Evolutionary conservation across 2,113 vertebrate genomes (phyloP).

Genomic region (Pachypanchax playfairii): DNA sequence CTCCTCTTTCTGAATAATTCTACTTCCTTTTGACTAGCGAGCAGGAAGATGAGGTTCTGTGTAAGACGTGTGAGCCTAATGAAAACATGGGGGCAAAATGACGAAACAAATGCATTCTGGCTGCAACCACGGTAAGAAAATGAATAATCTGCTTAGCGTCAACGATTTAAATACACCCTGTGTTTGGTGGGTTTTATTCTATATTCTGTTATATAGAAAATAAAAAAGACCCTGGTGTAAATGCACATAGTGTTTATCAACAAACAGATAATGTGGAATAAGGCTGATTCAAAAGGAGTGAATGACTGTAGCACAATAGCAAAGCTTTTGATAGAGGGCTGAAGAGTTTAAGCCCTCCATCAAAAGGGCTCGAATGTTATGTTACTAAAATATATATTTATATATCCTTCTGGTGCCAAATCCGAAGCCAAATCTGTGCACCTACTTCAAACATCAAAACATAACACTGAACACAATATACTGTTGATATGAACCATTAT

Average conservation of each 20-base stretch:
- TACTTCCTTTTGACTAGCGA: constrained; percentile 56
- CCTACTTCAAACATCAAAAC: constrained; percentile 1
- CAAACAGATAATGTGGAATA: constrained; percentile 20
- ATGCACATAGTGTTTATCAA: constrained; percentile 20
- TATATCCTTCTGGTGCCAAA: too few relatives aligned
- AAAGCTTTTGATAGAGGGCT: not conserved
- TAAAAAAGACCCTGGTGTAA: constrained; percentile 22
- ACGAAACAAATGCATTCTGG: constrained; percentile 51
- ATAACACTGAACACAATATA: not conserved
- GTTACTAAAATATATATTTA: too few relatives aligned
- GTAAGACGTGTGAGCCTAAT: constrained; percentile 50
- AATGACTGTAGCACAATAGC: not conserved
- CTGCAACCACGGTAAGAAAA: constrained; percentile 60
- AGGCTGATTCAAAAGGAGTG: constrained; percentile 12
- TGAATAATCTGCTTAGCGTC: constrained; percentile 49
- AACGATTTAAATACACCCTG: constrained; percentile 36
- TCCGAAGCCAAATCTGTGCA: not conserved
- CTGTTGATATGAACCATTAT: not conserved
- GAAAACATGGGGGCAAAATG: constrained; percentile 55
- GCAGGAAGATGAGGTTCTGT: constrained; percentile 52
- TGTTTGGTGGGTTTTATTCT: constrained; percentile 19
- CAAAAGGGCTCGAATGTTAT: too few relatives aligned
- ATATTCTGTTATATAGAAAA: constrained; percentile 12
- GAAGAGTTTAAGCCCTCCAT: too few relatives aligned
- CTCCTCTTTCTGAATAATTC: constrained; percentile 58